These are phyloP conservation scores for Choloepus didactylus DNA, from an alignment of 2,797 vertebrate species.

Conservation along the genomic window DNA sequence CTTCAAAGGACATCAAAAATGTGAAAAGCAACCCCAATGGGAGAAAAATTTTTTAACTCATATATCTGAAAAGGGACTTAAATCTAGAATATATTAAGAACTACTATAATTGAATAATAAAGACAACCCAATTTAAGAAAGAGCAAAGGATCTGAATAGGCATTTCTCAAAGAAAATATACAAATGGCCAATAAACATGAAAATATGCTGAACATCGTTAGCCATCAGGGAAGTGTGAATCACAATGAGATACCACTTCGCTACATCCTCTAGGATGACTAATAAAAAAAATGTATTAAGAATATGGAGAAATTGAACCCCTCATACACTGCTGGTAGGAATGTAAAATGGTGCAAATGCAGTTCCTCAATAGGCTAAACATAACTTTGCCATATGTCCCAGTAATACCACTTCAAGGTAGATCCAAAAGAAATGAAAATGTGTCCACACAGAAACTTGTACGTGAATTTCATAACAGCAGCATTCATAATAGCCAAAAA, in stretches of 20 bases:
- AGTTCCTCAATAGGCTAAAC: background rate
- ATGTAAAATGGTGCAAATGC: background rate
- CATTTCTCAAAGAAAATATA: conserved; percentile 29
- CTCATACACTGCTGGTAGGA: background rate
- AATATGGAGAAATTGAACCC: background rate
- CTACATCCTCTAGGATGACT: background rate
- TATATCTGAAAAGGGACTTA: background rate
- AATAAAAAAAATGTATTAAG: background rate
- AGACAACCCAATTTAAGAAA: background rate
- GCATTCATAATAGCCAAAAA: background rate
- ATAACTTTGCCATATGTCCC: no score
- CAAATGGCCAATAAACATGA: background rate
- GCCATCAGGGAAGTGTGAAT: background rate
- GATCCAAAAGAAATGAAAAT: background rate
- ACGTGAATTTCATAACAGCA: background rate
- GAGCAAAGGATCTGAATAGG: background rate
- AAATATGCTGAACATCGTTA: background rate
- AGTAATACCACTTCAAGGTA: background rate
- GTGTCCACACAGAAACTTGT: background rate
- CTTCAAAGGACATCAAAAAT: conserved; percentile 24
- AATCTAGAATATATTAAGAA: conserved; percentile 35
- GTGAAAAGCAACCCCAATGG: background rate
- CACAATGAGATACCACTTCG: background rate
- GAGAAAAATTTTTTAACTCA: conserved; percentile 30
- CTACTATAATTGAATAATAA: background rate